Conservation (phyloP, 2,888 invertebrate species). For the Herminia tarsipennalis region DNA sequence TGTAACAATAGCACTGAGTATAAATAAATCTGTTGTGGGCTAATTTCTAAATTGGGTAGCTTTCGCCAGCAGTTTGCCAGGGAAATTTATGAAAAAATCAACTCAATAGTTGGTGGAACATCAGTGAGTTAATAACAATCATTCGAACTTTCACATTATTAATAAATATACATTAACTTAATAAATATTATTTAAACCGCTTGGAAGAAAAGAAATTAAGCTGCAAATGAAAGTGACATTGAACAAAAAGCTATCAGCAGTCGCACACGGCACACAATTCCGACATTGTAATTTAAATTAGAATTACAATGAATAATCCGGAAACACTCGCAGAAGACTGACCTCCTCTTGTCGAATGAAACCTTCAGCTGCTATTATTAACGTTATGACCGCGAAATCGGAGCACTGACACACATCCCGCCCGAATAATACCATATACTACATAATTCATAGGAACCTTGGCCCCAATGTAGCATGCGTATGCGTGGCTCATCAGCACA, state of each 20-base stretch:
- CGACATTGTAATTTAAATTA: constrained; percentile 27
- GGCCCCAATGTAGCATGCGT: constrained; percentile 72
- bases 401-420: constrained; percentile 79
- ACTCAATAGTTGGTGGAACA: no score
- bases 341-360: constrained; percentile 75
- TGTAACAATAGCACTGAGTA: no score
- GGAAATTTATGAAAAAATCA: no score
- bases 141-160: no score
- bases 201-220: not conserved
- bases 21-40: no score
- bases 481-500: constrained; percentile 51
- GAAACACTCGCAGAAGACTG: constrained; percentile 71
- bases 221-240: constrained; percentile 7
- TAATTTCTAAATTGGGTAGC: no score
- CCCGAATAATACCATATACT: constrained; percentile 83
- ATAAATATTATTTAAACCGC: no score
- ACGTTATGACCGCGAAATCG: constrained; percentile 79
- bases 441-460: constrained; percentile 83
- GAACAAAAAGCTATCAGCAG: constrained; percentile 15
- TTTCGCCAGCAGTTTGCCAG: no score
- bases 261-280: constrained; percentile 13
- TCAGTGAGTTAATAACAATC: no score
- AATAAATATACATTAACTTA: no score
- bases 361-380: constrained; percentile 81
- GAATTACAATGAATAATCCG: constrained; percentile 61